phyloP scores from a whole-genome alignment of 2,888 invertebrate genomes.

The Heliconius cydno region DNA sequence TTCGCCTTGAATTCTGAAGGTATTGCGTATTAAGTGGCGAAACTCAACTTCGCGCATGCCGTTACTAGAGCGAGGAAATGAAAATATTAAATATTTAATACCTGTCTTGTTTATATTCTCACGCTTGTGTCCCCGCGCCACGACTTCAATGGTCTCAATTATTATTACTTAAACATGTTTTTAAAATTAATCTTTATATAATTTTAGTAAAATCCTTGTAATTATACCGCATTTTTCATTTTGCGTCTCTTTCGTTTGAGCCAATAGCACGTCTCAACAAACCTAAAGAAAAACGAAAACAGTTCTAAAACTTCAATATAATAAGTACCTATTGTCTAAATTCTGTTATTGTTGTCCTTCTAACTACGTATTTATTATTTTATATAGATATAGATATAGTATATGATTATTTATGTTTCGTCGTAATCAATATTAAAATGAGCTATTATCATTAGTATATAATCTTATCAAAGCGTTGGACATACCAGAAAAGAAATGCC shows the following conservation, averaged over 20 bases:
- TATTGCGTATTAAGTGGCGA: no score
- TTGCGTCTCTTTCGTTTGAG: not conserved
- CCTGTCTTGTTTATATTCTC: no score
- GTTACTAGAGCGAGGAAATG: no score
- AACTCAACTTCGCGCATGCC: no score
- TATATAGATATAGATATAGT: conserved; percentile 3
- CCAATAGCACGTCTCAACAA: no score
- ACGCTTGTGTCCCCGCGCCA: no score
- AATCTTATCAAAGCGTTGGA: conserved; percentile 44
- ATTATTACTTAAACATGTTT: not conserved
- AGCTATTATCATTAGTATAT: conserved; percentile 40
- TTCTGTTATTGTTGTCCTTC: not conserved
- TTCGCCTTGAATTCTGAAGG: no score
- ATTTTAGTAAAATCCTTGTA: not conserved
- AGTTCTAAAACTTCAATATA: not conserved
- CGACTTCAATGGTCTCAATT: no score
- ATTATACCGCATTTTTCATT: not conserved
- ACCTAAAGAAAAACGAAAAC: not conserved
- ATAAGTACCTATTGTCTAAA: not conserved
- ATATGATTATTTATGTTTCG: conserved; percentile 26
- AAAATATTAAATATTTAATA: no score
- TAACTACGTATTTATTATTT: conserved; percentile 1
- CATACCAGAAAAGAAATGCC: conserved; percentile 42
- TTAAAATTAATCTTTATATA: not conserved
- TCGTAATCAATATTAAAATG: conserved; percentile 46